Evolutionary conservation across 64 coral and sea anemone species (phyloP).

Genomic region (Montipora sp.): DNA sequence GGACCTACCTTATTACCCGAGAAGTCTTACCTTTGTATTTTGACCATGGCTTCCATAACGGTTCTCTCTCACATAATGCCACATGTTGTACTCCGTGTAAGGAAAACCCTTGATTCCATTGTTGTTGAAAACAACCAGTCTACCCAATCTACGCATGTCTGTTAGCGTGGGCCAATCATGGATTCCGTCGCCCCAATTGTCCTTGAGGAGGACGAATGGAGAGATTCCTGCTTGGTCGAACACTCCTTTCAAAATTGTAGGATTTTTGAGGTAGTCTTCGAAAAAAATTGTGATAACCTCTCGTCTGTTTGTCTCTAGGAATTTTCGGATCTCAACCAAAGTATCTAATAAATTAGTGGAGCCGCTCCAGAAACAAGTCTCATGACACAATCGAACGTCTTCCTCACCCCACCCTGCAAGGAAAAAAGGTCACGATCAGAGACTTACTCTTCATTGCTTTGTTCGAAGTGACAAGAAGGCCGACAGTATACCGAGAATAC

Average conservation of each 20-base stretch:
- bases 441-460: no score
- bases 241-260: slow-evolving; percentile 75
- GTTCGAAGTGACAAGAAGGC: no score
- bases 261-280: slow-evolving; percentile 93
- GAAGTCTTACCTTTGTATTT: slow-evolving; percentile 50
- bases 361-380: slow-evolving; percentile 87
- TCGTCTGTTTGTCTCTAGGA: slow-evolving; percentile 66
- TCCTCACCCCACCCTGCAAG: slow-evolving; percentile 84
- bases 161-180: slow-evolving; percentile 84
- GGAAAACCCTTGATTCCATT: slow-evolving; percentile 86
- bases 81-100: slow-evolving; percentile 87
- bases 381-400: slow-evolving; percentile 88
- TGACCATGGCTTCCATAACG: slow-evolving; percentile 79
- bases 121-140: slow-evolving; percentile 93
- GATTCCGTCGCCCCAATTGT: slow-evolving; percentile 66
- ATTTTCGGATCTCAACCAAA: slow-evolving; percentile 74
- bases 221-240: slow-evolving; percentile 89
- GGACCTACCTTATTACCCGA: not conserved
- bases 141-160: slow-evolving; percentile 76
- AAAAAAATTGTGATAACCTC: slow-evolving; percentile 93
- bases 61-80: slow-evolving; percentile 90
- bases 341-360: slow-evolving; percentile 80
- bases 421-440: not conserved
- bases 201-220: slow-evolving; percentile 58
- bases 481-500: no score